phyloP scores from a whole-genome alignment of 1,140 invertebrate species.

The Cardiocondyla obscurior region DNA sequence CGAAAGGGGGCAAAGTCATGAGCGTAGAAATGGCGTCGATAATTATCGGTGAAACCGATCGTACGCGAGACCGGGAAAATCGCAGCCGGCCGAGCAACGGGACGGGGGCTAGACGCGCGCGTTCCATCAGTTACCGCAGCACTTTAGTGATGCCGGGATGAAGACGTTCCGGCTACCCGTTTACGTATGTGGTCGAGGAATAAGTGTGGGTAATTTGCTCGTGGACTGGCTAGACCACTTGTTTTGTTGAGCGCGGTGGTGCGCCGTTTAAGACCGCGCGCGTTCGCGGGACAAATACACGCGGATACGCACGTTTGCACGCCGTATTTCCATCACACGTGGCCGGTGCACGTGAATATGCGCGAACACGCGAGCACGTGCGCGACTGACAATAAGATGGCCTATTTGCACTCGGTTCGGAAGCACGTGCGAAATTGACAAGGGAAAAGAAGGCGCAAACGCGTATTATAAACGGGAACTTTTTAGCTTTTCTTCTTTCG shows the following conservation, averaged over 20 bases:
- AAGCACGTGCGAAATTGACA: background rate
- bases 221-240: constrained; percentile 80
- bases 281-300: constrained; percentile 67
- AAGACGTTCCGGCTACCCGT: constrained; percentile 70
- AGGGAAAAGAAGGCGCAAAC: background rate
- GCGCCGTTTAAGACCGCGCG: constrained; percentile 71
- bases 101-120: constrained; percentile 55
- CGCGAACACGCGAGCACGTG: background rate
- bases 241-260: constrained; percentile 69
- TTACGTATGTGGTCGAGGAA: constrained; percentile 59
- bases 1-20: background rate
- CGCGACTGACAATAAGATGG: too few species aligned
- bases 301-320: background rate
- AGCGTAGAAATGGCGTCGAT: constrained; percentile 52
- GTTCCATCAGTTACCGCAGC: constrained; percentile 1
- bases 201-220: constrained; percentile 77
- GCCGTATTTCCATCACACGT: constrained; percentile 12
- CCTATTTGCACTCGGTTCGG: background rate
- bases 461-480: background rate
- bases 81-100: constrained; percentile 61
- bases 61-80: constrained; percentile 66
- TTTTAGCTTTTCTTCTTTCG: background rate
- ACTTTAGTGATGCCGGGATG: constrained; percentile 67
- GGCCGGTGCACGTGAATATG: background rate
- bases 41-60: constrained; percentile 68